Evolutionary conservation across 2,113 vertebrate genomes (phyloP).

Genomic region (Danio rerio): DNA sequence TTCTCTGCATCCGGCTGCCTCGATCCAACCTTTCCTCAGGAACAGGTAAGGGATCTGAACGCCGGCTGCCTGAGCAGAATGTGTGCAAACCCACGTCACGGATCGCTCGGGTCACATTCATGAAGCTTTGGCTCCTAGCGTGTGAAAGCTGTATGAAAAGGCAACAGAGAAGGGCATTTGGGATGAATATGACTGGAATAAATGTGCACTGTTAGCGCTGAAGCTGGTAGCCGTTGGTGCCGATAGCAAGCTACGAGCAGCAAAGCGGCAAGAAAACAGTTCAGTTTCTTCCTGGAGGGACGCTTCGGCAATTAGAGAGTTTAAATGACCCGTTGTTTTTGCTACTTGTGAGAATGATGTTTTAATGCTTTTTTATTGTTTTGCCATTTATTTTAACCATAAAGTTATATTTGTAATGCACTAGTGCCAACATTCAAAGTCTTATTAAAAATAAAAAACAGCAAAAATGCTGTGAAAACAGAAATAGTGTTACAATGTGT

Average conservation of each 20-base stretch:
- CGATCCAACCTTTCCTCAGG: constrained; percentile 60
- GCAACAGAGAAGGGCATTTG: background rate
- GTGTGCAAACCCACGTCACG: constrained; percentile 44
- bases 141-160: constrained; percentile 34
- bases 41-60: constrained; percentile 47
- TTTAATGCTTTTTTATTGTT: background rate
- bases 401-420: background rate
- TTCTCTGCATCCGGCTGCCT: constrained; percentile 70
- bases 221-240: constrained; percentile 11
- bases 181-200: constrained; percentile 18
- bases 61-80: constrained; percentile 54
- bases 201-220: background rate
- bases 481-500: too few species aligned
- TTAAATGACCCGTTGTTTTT: constrained; percentile 11
- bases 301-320: constrained; percentile 6
- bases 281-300: background rate
- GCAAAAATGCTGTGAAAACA: too few species aligned
- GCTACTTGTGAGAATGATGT: background rate
- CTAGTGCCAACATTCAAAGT: too few species aligned
- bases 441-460: too few species aligned
- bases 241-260: background rate
- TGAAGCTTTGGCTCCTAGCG: constrained; percentile 31
- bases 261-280: background rate
- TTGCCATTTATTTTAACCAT: background rate
- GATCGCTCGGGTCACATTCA: background rate